Conservation (phyloP, 2,888 invertebrate genomes). For the Cylindroiulus punctatus region DNA sequence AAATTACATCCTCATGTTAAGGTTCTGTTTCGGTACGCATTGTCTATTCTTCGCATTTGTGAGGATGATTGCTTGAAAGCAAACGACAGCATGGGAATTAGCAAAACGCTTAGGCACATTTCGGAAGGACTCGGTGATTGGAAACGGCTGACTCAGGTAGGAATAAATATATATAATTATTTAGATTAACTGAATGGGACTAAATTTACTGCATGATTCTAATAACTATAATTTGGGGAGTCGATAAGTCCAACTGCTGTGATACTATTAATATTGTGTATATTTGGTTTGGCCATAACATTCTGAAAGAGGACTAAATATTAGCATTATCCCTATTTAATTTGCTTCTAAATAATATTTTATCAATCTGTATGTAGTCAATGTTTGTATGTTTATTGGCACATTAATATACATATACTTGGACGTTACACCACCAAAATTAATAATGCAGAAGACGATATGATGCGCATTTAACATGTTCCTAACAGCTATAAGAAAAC, state of each 20-base stretch:
- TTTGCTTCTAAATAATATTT: neutral
- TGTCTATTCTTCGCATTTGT: constrained; percentile 69
- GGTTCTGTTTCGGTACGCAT: constrained; percentile 70
- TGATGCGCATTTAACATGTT: neutral
- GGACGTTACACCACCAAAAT: constrained; percentile 7
- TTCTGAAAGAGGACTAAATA: too few relatives aligned
- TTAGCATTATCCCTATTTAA: neutral
- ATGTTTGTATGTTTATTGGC: constrained; percentile 47
- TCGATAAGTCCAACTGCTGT: too few relatives aligned
- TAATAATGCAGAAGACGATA: constrained; percentile 39
- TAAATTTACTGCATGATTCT: too few relatives aligned
- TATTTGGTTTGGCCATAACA: too few relatives aligned
- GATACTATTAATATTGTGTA: too few relatives aligned
- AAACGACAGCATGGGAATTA: constrained; percentile 68
- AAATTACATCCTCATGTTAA: constrained; percentile 59
- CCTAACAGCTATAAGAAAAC: neutral
- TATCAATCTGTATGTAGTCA: constrained; percentile 34
- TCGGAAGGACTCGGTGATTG: constrained; percentile 68
- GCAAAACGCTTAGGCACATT: constrained; percentile 68
- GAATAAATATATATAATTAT: constrained; percentile 29
- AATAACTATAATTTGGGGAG: too few relatives aligned
- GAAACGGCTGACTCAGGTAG: constrained; percentile 68
- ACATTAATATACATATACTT: constrained; percentile 34
- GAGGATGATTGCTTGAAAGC: constrained; percentile 68
- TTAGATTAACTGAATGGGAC: too few relatives aligned